Evolutionary conservation across 1,140 invertebrate genomes (phyloP), one percentile per base, ranked within the genome.

Genomic region (Drosophila lacertosa): DNA sequence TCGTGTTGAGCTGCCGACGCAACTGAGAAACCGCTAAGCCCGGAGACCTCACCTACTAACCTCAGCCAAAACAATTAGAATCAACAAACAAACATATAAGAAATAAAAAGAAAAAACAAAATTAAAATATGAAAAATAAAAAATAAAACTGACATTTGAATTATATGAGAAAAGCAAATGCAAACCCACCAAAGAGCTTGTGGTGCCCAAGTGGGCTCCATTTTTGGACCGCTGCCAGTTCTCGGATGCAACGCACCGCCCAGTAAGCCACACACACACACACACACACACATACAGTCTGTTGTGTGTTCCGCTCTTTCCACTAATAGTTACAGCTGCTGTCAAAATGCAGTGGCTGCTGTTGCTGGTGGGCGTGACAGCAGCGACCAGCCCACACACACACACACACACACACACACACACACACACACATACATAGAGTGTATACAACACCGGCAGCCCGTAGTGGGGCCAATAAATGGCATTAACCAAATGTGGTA

Each of bases 401-500:
- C 40, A 42, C 42, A 35, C 64, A 54, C 26, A 57, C 40, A 73
- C 50, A 53, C 29, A 47, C 24, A 53, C 39, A 62, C 47, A 60
- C 7, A 26, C 13, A 57, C 29, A 63, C 54, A 40, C 18, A 18
- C 7, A 55, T 11, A 44, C 45, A 24, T 33, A 63, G 63, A 72
- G 24, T 40, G 35, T n/a, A n/a, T n/a, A n/a, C 62, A 77, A 70
- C 73, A 77, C 37, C 74, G 35, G 47, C 59, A 63, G 55, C 18
- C n/a, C n/a, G 20, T 22, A 42, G 26, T 60, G 47, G 58, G 77
- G 78, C 82, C 80, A 84, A 88, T 88, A 84, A 88, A 80, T 88
- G 77, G 82, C 81, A 88, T 81, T 88, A 88, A 60, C 81, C 81
- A 82, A 88, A 84, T 84, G 82, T 63, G 81, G 81, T 60, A 81